phyloP scores from a whole-genome alignment of 37 sponge, comb jelly and placozoan genomes.

The Corticium candelabrum region DNA sequence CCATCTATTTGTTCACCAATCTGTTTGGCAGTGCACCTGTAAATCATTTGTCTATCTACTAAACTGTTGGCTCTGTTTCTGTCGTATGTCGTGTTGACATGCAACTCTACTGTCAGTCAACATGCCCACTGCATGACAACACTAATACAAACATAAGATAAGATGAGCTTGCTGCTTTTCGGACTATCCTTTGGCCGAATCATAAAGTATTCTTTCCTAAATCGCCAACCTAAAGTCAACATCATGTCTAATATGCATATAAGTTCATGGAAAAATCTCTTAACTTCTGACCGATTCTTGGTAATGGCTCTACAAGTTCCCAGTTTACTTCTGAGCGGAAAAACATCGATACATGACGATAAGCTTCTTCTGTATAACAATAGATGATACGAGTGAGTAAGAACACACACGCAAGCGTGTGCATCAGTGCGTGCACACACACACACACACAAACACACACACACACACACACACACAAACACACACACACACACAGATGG shows the following conservation, averaged over 20 bases:
- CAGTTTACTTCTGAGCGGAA: slow-evolving; percentile 67
- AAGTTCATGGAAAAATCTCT: too few species aligned
- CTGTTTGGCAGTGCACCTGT: background rate
- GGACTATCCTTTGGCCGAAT: slow-evolving; percentile 25
- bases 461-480: too few species aligned
- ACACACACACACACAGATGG: too few species aligned
- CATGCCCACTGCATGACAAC: too few species aligned
- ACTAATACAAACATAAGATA: slow-evolving; percentile 44
- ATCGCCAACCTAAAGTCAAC: slow-evolving; percentile 49
- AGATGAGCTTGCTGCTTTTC: slow-evolving; percentile 28
- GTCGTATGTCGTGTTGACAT: background rate
- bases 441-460: too few species aligned
- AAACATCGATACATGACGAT: slow-evolving; percentile 75
- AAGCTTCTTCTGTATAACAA: slow-evolving; percentile 47
- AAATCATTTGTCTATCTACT: background rate
- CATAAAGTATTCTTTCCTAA: slow-evolving; percentile 68
- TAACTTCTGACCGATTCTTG: slow-evolving; percentile 51
- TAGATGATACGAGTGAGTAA: too few species aligned
- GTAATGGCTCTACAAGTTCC: slow-evolving; percentile 43
- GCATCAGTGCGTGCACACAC: too few species aligned
- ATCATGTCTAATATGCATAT: too few species aligned
- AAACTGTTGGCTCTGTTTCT: background rate
- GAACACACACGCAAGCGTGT: too few species aligned
- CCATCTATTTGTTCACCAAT: too few species aligned
- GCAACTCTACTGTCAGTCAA: too few species aligned